Conservation (phyloP, 1,140 invertebrate genomes). For the Teleogryllus occipitalis region DNA sequence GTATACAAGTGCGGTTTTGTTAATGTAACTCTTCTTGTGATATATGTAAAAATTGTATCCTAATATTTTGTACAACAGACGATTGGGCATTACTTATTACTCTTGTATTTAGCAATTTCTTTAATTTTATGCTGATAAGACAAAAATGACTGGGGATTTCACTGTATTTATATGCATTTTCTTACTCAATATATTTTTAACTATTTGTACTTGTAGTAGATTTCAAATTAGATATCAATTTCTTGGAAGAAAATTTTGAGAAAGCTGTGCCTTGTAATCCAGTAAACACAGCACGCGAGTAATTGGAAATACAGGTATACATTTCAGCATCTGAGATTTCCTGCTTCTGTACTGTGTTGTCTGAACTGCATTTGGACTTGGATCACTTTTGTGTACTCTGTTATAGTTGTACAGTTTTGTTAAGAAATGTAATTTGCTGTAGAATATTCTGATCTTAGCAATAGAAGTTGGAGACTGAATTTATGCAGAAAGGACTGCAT, state of each 20-base stretch:
- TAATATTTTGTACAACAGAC: too few species aligned
- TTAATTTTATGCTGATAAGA: background rate
- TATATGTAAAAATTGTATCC: background rate
- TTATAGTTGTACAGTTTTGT: background rate
- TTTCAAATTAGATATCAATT: background rate
- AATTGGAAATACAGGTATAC: background rate
- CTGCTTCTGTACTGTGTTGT: background rate
- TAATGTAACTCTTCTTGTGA: background rate
- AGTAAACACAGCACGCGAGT: background rate
- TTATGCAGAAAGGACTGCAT: background rate
- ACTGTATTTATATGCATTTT: slow-evolving; percentile 2
- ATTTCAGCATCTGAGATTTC: background rate
- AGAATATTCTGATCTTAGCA: background rate
- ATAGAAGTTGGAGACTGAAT: background rate
- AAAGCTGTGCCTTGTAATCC: slow-evolving; percentile 3
- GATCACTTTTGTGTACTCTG: background rate
- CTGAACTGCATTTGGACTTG: background rate
- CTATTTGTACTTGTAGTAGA: background rate
- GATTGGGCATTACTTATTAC: too few species aligned
- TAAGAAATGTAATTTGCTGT: background rate
- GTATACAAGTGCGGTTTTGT: background rate
- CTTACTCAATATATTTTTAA: background rate
- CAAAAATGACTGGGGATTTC: background rate
- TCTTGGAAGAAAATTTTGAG: background rate
- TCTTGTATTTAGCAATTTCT: too few species aligned